Percentiles rank a stretch among this genome's conserved stretches.
Evolutionary conservation across 1,140 invertebrate species (phyloP).

Genomic region (Drosophila elegans): DNA sequence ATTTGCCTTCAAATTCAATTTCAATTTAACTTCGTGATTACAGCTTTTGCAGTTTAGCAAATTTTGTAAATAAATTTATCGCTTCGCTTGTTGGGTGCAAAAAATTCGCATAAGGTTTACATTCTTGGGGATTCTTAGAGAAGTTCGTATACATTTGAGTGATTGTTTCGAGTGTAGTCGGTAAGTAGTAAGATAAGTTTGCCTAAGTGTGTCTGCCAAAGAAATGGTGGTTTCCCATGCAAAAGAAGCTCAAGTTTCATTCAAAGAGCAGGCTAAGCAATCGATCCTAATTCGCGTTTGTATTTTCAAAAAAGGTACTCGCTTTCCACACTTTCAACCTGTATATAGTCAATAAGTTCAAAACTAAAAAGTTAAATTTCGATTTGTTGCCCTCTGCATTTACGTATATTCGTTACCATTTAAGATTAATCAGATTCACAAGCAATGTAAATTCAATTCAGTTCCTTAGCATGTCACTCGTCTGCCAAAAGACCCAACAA

Average conservation of each 20-base stretch:
- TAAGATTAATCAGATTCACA: slow-evolving; percentile 49
- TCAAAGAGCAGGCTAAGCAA: slow-evolving; percentile 47
- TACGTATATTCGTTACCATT: slow-evolving; percentile 81
- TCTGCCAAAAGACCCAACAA: slow-evolving; percentile 22
- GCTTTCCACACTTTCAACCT: slow-evolving; percentile 40
- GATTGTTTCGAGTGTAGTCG: slow-evolving; percentile 78
- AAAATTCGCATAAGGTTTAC: slow-evolving; percentile 65
- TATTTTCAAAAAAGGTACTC: slow-evolving; percentile 62
- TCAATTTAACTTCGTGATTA: slow-evolving; percentile 34
- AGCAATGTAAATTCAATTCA: slow-evolving; percentile 78
- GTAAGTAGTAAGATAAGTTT: slow-evolving; percentile 40
- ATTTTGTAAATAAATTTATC: slow-evolving; percentile 76
- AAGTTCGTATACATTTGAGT: slow-evolving; percentile 84
- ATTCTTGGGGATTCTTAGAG: slow-evolving; percentile 67
- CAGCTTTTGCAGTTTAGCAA: slow-evolving; percentile 37
- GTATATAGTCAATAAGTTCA: slow-evolving; percentile 34
- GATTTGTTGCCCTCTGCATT: slow-evolving; percentile 75
- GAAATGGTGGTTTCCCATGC: slow-evolving; percentile 38
- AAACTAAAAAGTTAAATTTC: slow-evolving; percentile 73
- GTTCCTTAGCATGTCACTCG: slow-evolving; percentile 55
- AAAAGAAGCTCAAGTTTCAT: slow-evolving; percentile 70
- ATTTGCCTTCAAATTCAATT: slow-evolving; percentile 39
- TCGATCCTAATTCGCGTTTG: slow-evolving; percentile 20
- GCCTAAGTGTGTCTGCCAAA: slow-evolving; percentile 45
- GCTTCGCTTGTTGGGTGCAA: slow-evolving; percentile 62